Conservation (phyloP, 2,888 invertebrate species). For the Eristalis intricaria region DNA sequence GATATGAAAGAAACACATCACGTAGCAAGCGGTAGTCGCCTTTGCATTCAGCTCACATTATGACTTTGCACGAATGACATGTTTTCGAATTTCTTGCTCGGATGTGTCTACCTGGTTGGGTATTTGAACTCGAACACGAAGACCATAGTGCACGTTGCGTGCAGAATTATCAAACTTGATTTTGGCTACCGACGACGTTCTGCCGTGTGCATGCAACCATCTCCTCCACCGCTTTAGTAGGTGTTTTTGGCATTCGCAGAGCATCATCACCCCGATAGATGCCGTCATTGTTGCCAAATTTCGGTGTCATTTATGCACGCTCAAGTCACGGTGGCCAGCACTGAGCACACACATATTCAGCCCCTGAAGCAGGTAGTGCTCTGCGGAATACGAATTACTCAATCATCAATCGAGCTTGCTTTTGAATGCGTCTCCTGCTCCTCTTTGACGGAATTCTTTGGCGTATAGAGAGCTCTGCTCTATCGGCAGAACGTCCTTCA, state of each 20-base stretch:
- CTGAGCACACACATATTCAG: slow-evolving; percentile 5
- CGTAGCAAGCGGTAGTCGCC: slow-evolving; percentile 36
- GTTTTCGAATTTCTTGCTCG: slow-evolving; percentile 4
- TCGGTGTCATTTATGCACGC: slow-evolving; percentile 24
- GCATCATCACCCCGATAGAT: slow-evolving; percentile 47
- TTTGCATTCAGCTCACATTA: slow-evolving; percentile 62
- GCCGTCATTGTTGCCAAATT: slow-evolving; percentile 64
- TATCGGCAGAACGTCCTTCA: slow-evolving; percentile 58
- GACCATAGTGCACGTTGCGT: slow-evolving; percentile 36
- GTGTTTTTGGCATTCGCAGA: slow-evolving; percentile 26
- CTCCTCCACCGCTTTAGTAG: slow-evolving; percentile 16
- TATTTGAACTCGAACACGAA: background rate
- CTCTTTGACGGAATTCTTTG: slow-evolving; percentile 32
- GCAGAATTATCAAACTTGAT: slow-evolving; percentile 51
- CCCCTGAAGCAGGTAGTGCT: background rate
- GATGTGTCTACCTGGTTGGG: background rate
- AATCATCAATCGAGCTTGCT: background rate
- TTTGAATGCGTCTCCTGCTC: slow-evolving; percentile 7
- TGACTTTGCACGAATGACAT: slow-evolving; percentile 61
- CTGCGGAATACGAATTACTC: slow-evolving; percentile 55
- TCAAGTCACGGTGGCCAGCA: background rate
- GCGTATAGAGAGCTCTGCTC: slow-evolving; percentile 23
- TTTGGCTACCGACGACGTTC: slow-evolving; percentile 31
- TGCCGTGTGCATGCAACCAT: background rate
- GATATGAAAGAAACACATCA: slow-evolving; percentile 46